Evolutionary conservation across 1,140 invertebrate genomes (phyloP).

Genomic region (Wasmannia auropunctata): DNA sequence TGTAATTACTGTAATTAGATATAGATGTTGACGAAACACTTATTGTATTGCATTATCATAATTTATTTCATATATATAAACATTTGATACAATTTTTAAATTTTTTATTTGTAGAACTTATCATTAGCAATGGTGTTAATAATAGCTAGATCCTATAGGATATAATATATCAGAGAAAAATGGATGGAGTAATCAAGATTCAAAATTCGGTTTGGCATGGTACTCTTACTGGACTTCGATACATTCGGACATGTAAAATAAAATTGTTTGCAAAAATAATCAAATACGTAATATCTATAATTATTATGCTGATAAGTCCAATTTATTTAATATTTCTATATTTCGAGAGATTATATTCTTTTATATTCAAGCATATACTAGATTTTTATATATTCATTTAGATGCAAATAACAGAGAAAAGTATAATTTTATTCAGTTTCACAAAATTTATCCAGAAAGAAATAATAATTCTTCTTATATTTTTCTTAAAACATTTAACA

Average conservation of each 20-base stretch:
- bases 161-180: constrained; percentile 77
- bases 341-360: neutral
- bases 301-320: neutral
- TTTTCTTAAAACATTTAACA: constrained; percentile 1
- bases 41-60: constrained; percentile 74
- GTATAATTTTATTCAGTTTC: neutral
- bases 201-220: constrained; percentile 80
- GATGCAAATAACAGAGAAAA: neutral
- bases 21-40: neutral
- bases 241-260: constrained; percentile 63
- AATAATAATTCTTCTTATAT: neutral
- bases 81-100: constrained; percentile 82
- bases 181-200: constrained; percentile 76
- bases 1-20: too few species aligned
- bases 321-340: neutral
- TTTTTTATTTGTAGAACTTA: constrained; percentile 78
- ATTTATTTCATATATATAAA: constrained; percentile 84
- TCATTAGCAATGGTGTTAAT: constrained; percentile 77
- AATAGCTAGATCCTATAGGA: constrained; percentile 77
- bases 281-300: neutral
- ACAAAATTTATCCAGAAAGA: neutral
- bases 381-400: neutral
- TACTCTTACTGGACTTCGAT: constrained; percentile 69
- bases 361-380: neutral
- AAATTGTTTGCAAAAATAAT: constrained; percentile 49